Conservation (phyloP, 2,888 invertebrate genomes). For the Agriopis aurantiaria region DNA sequence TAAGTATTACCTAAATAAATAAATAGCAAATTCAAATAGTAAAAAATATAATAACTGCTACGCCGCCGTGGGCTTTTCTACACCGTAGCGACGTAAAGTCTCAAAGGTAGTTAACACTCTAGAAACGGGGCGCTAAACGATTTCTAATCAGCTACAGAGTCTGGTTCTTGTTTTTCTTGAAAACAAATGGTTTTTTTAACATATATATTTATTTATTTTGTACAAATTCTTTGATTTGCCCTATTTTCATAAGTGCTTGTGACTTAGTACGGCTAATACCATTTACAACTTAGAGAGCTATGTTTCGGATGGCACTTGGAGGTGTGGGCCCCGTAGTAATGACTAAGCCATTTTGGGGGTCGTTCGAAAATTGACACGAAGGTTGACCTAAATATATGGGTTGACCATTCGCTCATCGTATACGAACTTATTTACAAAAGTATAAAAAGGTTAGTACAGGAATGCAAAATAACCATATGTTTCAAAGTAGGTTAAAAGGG, state of each 20-base stretch:
- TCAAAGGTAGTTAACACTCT: neutral
- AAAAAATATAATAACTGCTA: neutral
- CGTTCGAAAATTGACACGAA: neutral
- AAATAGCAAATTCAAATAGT: neutral
- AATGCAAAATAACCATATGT: conserved; percentile 7
- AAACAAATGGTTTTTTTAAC: no score
- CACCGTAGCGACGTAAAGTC: conserved; percentile 1
- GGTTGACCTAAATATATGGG: neutral
- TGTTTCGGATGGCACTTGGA: neutral
- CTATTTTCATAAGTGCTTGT: no score
- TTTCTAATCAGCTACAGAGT: no score
- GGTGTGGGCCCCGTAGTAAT: no score
- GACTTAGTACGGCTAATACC: no score
- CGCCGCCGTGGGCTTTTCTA: neutral
- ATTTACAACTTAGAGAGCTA: no score
- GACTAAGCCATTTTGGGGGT: no score
- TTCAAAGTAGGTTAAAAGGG: conserved; percentile 19
- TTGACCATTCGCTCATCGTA: neutral
- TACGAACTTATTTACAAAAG: neutral
- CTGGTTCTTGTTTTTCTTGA: no score
- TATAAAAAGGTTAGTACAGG: neutral
- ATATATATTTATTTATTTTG: no score
- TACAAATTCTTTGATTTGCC: no score
- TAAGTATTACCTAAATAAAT: no score
- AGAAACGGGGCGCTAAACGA: no score